Percentiles rank a stretch among this genome's conserved stretches.
Conservation (phyloP, 2,797 vertebrate genomes). For the Neosilurus hyrtlii region DNA sequence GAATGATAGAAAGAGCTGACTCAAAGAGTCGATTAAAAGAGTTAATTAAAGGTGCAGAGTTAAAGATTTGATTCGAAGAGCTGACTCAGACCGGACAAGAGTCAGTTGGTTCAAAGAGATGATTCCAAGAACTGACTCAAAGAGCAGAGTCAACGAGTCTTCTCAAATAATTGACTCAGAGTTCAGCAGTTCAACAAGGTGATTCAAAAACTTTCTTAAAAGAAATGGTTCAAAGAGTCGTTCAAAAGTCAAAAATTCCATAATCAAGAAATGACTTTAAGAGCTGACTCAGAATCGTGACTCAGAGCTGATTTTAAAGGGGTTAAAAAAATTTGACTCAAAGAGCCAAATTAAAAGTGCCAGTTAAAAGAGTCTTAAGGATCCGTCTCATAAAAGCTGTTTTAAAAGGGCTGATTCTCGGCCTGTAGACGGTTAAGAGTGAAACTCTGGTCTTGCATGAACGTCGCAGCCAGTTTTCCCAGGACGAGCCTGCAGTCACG, state of each 20-base stretch:
- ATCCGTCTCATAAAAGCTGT: background rate
- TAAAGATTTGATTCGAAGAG: background rate
- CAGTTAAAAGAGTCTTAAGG: background rate
- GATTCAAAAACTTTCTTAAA: no score
- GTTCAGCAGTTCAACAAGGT: background rate
- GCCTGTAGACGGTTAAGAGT: constrained; percentile 42
- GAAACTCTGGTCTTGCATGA: background rate
- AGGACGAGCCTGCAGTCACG: background rate
- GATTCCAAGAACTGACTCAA: background rate
- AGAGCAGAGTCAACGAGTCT: background rate
- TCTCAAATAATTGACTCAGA: no score
- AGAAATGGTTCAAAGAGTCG: no score
- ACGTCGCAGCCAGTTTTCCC: background rate
- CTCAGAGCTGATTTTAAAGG: background rate
- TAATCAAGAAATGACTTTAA: no score
- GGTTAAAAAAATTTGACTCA: background rate
- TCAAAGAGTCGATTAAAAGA: background rate
- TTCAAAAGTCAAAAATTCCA: no score
- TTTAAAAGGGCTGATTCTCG: background rate
- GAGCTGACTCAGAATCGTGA: background rate
- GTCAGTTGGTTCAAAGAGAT: background rate
- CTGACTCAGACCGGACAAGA: background rate
- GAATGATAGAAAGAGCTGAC: background rate
- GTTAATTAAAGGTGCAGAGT: no score
- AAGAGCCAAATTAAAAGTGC: background rate